Base-by-base conservation (phyloP, 2,888 invertebrate genomes). In the Calameuta pallipes region DNA sequence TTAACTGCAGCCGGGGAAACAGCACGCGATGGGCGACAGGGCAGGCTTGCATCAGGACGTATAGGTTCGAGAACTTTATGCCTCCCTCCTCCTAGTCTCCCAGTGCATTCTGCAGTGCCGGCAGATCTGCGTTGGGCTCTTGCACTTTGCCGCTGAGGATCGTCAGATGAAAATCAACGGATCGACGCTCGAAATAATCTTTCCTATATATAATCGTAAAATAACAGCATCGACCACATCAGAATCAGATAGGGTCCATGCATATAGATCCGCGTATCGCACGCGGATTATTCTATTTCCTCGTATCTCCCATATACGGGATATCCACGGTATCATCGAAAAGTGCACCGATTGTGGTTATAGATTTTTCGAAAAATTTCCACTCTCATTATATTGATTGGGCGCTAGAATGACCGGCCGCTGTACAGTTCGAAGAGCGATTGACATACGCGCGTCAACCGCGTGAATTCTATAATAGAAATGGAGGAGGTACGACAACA, bases 1-100 rank as follows among this genome's bases (percentile, higher is more conserved):
- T 84, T 83, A 86, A 84, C 82, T 79, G 81, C 68, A 56, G 23
- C 9, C 56, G 56, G 56, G 56, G 56, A 6, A 56, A 56, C 56
- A 56, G 23, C 23, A 23, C 56, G 56, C 56, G 23, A 56, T 56
- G 23, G 23, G 9, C 56, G 9, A 56, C 9, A 23, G 56, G 23
- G 9, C 56, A 23, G 23, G 56, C 23, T 56, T 23, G 56, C 56
- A 56, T 9, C 9, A 23, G 56, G 23, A 56, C 6, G 23, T 15
- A 41, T 15, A 41, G 41, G 41, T 41, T 41, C 1, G 56, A 56
- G 56, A 56, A 56, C 23, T 56, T 56, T 56, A 23, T 56, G 56
- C 23, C 6, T 23, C 6, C 56, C 23, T 4, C 13, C 33, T 33
- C 33, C 33, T 15, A 37, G 6, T 56, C 56, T 56, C 2, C 41